These are phyloP conservation scores for Ramphastos sulfuratus DNA, from an alignment of 2,113 vertebrate species.

Conservation along the genomic window DNA sequence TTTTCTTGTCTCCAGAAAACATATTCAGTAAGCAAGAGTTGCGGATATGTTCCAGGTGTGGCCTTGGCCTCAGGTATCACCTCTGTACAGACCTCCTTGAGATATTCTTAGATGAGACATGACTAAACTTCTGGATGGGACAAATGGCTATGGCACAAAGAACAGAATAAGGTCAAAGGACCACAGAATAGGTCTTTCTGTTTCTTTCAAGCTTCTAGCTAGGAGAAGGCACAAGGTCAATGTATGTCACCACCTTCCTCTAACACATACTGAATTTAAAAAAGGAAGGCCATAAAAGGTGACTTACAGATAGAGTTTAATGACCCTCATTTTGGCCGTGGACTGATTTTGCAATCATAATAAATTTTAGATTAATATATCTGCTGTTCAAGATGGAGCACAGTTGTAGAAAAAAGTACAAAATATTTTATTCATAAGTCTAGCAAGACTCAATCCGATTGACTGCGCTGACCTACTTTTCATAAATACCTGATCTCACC, in stretches of 20 bases:
- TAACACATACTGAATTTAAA: neutral
- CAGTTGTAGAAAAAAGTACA: neutral
- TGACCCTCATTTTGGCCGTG: neutral
- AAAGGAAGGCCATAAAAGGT: neutral
- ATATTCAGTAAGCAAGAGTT: neutral
- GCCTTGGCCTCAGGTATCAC: neutral
- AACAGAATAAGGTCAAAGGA: neutral
- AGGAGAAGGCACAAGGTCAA: neutral
- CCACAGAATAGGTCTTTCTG: neutral
- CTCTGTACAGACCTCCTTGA: neutral
- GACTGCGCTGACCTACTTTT: constrained; percentile 47
- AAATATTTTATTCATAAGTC: constrained; percentile 56
- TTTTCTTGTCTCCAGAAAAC: neutral
- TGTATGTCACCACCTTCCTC: neutral
- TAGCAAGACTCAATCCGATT: neutral
- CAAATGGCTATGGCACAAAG: neutral
- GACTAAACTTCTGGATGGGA: neutral
- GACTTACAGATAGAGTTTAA: neutral
- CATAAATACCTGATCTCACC: constrained; percentile 23
- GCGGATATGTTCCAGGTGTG: neutral
- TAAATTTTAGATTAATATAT: neutral
- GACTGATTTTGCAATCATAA: neutral
- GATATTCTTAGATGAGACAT: neutral
- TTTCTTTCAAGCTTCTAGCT: neutral
- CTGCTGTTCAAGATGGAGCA: neutral